Conservation (phyloP, 2,797 vertebrate species). For the Acestrorhynchus altus region DNA sequence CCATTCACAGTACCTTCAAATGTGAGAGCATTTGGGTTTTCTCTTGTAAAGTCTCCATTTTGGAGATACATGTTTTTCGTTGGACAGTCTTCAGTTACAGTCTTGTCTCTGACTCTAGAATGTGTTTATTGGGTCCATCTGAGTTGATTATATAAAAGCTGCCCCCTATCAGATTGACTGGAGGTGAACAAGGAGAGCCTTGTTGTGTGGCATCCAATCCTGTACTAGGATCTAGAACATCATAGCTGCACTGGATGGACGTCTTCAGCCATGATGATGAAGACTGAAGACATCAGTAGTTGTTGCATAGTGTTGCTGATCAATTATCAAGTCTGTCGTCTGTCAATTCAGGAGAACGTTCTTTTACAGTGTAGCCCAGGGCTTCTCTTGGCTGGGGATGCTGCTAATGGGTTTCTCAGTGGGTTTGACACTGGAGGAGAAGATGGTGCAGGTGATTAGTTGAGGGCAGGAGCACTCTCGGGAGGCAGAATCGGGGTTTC, state of each 20-base stretch:
- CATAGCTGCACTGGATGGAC: background rate
- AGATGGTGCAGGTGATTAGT: constrained; percentile 61
- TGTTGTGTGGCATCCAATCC: background rate
- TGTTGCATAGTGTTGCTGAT: background rate
- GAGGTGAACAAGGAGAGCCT: background rate
- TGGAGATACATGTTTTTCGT: too few species aligned
- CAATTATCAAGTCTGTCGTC: background rate
- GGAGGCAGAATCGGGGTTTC: constrained; percentile 77
- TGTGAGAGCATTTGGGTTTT: too few species aligned
- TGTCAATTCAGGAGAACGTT: background rate
- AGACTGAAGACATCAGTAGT: background rate
- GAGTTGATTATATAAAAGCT: background rate
- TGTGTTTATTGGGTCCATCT: background rate
- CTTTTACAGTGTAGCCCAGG: background rate
- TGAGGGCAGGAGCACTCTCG: constrained; percentile 71
- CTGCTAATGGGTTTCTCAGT: too few species aligned
- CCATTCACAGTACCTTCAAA: too few species aligned
- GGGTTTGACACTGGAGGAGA: background rate
- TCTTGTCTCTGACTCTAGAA: background rate
- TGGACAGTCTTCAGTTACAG: background rate
- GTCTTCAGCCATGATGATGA: background rate
- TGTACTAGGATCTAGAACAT: constrained; percentile 1
- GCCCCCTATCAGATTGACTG: background rate
- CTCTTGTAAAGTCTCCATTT: too few species aligned
- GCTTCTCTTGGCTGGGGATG: background rate